Conservation (phyloP, 2,888 invertebrate species). For the Hololepta plana region DNA sequence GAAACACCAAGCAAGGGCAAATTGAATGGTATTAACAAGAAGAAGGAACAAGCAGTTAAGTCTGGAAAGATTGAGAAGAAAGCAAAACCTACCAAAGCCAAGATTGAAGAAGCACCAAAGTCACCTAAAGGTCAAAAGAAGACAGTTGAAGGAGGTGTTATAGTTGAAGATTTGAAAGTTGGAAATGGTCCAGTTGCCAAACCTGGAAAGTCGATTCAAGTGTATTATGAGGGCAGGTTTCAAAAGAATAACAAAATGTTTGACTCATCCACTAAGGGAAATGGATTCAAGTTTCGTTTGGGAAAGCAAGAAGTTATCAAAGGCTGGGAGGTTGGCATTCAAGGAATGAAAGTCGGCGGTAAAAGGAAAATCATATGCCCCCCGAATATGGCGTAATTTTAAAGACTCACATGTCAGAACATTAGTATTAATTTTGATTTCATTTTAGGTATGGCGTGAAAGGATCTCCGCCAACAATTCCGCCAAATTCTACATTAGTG, state of each 20-base stretch:
- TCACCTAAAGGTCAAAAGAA: slow-evolving; percentile 29
- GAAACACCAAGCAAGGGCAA: slow-evolving; percentile 18
- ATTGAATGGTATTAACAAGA: slow-evolving; percentile 8
- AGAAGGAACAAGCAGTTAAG: background rate
- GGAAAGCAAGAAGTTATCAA: slow-evolving; percentile 76
- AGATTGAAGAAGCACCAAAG: slow-evolving; percentile 20
- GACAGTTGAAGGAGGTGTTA: slow-evolving; percentile 55
- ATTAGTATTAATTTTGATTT: slow-evolving; percentile 5
- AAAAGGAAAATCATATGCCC: slow-evolving; percentile 74
- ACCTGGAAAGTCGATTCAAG: slow-evolving; percentile 50
- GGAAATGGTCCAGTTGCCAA: slow-evolving; percentile 69
- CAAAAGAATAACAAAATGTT: slow-evolving; percentile 74
- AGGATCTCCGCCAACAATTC: slow-evolving; percentile 72
- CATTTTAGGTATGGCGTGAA: slow-evolving; percentile 48
- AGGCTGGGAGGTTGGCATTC: slow-evolving; percentile 80
- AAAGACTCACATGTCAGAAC: background rate
- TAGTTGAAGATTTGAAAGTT: slow-evolving; percentile 57
- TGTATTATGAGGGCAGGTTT: slow-evolving; percentile 74
- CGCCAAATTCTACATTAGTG: slow-evolving; percentile 68
- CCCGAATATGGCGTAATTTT: slow-evolving; percentile 59
- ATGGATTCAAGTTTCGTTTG: slow-evolving; percentile 70
- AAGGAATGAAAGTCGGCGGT: slow-evolving; percentile 88
- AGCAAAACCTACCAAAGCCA: slow-evolving; percentile 1
- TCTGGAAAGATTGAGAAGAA: background rate
- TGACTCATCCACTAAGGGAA: slow-evolving; percentile 55